Conservation (phyloP, 2,797 vertebrate species). For the Falco novaeseelandiae region DNA sequence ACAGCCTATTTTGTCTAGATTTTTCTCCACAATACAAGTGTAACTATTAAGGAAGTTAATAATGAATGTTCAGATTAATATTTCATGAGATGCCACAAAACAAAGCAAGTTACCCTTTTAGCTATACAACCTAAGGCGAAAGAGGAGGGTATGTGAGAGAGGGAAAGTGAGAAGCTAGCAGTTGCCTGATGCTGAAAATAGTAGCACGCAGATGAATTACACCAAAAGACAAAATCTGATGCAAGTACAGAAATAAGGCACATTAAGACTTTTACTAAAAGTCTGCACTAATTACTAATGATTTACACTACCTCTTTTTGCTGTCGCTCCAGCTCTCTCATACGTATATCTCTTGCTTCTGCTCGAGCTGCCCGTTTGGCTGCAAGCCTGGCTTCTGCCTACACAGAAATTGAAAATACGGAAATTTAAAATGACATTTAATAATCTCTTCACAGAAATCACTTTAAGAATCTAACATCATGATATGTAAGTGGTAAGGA, state of each 20-base stretch:
- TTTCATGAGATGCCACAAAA: background rate
- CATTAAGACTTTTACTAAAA: background rate
- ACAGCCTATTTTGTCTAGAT: background rate
- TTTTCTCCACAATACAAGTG: background rate
- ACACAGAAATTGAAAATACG: conserved; percentile 27
- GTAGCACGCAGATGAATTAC: background rate
- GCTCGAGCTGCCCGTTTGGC: conserved; percentile 95
- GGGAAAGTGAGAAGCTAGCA: background rate
- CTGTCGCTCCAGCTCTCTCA: conserved; percentile 95
- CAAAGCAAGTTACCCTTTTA: background rate
- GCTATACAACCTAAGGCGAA: background rate
- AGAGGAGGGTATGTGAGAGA: too few species aligned
- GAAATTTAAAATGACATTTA: background rate
- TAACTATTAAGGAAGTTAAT: background rate
- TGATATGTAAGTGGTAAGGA: background rate
- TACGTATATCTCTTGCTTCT: conserved; percentile 97
- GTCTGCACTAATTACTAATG: background rate
- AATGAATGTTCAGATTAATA: background rate
- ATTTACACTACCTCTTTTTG: conserved; percentile 90
- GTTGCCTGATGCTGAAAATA: background rate
- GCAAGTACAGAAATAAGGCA: background rate
- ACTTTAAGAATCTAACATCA: background rate
- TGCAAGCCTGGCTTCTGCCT: conserved; percentile 97
- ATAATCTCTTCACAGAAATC: background rate
- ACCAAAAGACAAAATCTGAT: background rate